Conservation (phyloP, 2,113 vertebrate genomes). For the Apteryx mantelli region DNA sequence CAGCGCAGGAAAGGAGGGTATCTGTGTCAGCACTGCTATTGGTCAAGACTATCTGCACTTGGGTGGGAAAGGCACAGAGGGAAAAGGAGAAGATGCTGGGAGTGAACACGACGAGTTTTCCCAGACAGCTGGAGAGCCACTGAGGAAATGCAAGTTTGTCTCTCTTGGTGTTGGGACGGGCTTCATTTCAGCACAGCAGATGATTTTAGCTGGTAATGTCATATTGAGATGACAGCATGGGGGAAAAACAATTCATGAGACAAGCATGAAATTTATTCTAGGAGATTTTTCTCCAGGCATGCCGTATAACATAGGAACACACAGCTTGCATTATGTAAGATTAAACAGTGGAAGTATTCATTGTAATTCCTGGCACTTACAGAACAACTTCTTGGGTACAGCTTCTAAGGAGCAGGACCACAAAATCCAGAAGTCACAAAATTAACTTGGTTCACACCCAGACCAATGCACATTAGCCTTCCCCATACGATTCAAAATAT, state of each 20-base stretch:
- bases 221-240: background rate
- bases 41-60: background rate
- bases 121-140: background rate
- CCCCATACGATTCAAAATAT: background rate
- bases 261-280: conserved; percentile 32
- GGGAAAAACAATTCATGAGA: background rate
- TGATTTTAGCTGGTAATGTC: background rate
- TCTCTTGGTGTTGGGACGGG: background rate
- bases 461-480: background rate
- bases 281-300: conserved; percentile 27
- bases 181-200: background rate
- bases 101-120: conserved; percentile 20
- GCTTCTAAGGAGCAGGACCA: background rate
- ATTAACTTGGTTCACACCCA: background rate
- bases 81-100: conserved; percentile 37
- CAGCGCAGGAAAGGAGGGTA: conserved; percentile 42
- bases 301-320: conserved; percentile 18
- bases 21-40: background rate
- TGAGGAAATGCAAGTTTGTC: background rate
- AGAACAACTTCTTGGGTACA: conserved; percentile 12
- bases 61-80: conserved; percentile 29
- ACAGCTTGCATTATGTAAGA: conserved; percentile 17
- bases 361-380: conserved; percentile 20
- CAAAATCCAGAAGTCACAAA: conserved; percentile 30
- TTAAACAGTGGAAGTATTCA: conserved; percentile 15